Percentiles rank a stretch among this genome's conserved stretches.
Evolutionary conservation across 2,888 invertebrate species (phyloP).

Genomic region (Nomada fabriciana): DNA sequence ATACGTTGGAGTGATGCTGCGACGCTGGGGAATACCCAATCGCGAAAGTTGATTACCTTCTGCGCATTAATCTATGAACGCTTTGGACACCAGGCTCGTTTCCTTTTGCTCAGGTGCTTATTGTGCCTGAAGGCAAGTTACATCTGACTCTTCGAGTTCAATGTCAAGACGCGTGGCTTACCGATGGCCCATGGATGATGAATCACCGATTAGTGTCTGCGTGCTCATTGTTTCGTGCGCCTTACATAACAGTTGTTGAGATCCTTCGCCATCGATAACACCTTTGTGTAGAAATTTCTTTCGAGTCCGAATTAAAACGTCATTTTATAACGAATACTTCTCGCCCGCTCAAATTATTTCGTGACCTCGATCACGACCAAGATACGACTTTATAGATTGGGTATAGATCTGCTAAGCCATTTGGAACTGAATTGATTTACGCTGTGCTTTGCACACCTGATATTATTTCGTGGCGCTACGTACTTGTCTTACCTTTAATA

Average conservation of each 20-base stretch:
- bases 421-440: too few species aligned
- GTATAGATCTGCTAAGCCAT: not conserved
- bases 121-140: conserved; percentile 49
- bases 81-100: conserved; percentile 44
- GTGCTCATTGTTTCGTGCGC: conserved; percentile 16
- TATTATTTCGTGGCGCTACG: too few species aligned
- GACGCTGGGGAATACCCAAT: conserved; percentile 72
- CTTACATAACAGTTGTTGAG: conserved; percentile 8
- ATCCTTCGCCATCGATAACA: not conserved
- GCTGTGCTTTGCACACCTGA: too few species aligned
- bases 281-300: not conserved
- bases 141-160: conserved; percentile 41
- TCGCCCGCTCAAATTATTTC: not conserved
- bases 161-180: conserved; percentile 39
- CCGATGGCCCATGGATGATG: conserved; percentile 5
- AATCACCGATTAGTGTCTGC: conserved; percentile 23
- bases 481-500: too few species aligned
- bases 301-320: not conserved
- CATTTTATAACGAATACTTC: not conserved
- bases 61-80: conserved; percentile 59
- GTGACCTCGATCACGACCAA: not conserved
- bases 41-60: conserved; percentile 74
- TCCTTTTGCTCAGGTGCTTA: conserved; percentile 31
- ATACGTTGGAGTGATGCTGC: conserved; percentile 51
- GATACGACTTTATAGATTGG: not conserved